Conservation (phyloP, 2,797 vertebrate genomes). For the Melanotaenia parkinsoni region DNA sequence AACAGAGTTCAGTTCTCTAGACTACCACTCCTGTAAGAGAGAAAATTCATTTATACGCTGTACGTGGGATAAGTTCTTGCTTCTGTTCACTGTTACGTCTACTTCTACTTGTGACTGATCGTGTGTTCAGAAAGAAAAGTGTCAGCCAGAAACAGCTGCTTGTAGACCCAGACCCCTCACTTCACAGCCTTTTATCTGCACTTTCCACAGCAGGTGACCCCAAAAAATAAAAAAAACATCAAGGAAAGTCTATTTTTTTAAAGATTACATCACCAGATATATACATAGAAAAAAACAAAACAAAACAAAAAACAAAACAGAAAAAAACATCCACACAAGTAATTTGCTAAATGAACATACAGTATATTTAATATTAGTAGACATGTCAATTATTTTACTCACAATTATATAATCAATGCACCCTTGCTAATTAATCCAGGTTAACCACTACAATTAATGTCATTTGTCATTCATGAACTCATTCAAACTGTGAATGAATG, state of each 20-base stretch:
- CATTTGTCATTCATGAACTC: neutral
- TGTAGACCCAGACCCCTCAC: neutral
- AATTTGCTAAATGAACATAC: neutral
- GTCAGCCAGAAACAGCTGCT: neutral
- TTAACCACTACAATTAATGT: slow-evolving; percentile 13
- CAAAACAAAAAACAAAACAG: too few species aligned
- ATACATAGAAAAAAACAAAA: neutral
- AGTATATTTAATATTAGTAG: neutral
- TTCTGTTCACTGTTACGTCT: neutral
- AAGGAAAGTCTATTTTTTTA: neutral
- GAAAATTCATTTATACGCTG: neutral
- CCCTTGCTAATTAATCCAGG: neutral
- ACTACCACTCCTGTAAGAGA: neutral
- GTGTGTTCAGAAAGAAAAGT: neutral
- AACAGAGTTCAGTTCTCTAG: neutral
- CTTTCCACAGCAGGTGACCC: neutral
- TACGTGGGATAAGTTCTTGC: neutral
- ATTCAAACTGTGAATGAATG: neutral
- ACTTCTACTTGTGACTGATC: neutral
- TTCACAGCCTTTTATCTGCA: neutral
- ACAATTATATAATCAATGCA: slow-evolving; percentile 33
- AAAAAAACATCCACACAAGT: neutral
- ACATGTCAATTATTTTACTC: neutral
- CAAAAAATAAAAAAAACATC: neutral
- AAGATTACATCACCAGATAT: neutral